Conservation (phyloP, 2,888 invertebrate genomes). For the Aproaerema taeniolella region DNA sequence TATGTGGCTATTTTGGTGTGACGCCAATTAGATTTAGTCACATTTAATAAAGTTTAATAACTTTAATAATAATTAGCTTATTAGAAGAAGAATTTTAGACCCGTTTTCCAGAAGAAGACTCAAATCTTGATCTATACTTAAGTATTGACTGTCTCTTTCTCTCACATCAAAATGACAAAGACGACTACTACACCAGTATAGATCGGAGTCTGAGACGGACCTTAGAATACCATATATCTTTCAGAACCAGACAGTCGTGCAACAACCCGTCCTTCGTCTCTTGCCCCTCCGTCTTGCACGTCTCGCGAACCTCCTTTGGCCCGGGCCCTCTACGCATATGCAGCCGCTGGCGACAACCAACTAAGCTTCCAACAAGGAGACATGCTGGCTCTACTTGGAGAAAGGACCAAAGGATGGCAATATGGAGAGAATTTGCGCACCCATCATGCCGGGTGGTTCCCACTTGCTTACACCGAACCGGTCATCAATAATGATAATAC, state of each 20-base stretch:
- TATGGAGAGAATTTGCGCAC: constrained; percentile 96
- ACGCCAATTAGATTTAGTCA: no score
- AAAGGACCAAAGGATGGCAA: constrained; percentile 96
- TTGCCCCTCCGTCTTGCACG: constrained; percentile 77
- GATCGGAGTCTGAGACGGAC: no score
- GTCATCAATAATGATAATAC: constrained; percentile 81
- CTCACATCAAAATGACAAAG: no score
- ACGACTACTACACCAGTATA: no score
- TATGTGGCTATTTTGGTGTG: no score
- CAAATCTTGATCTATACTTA: no score
- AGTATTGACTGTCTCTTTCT: no score
- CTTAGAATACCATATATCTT: no score
- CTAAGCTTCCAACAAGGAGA: constrained; percentile 95
- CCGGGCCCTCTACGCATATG: constrained; percentile 92
- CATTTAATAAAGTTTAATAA: no score
- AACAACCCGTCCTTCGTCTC: constrained; percentile 79
- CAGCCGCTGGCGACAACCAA: constrained; percentile 93
- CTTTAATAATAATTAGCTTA: no score
- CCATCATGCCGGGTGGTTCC: constrained; percentile 97
- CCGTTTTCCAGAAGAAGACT: no score
- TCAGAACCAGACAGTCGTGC: constrained; percentile 53
- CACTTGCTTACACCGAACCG: constrained; percentile 94
- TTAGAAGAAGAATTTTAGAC: no score
- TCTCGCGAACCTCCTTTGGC: constrained; percentile 86
- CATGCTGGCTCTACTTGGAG: constrained; percentile 90